These are phyloP conservation scores for Cydia amplana DNA, from an alignment of 1,140 invertebrate genomes.

Conservation along the genomic window DNA sequence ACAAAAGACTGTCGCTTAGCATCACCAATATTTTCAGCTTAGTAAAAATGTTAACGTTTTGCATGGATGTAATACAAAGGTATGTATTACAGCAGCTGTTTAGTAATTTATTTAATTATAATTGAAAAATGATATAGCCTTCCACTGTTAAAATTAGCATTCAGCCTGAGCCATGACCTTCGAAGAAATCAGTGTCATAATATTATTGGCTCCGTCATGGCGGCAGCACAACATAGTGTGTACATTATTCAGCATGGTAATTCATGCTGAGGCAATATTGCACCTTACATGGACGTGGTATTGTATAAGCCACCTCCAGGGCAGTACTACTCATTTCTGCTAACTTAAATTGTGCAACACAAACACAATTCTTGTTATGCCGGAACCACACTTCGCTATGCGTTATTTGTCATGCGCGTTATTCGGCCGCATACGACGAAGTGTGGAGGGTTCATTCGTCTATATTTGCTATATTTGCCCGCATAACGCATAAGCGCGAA, in stretches of 20 bases:
- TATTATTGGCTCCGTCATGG: conserved; percentile 17
- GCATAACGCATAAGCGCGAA: too few relatives aligned
- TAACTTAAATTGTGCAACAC: too few relatives aligned
- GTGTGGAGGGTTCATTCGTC: too few relatives aligned
- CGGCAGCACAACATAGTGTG: not conserved
- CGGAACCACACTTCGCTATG: too few relatives aligned
- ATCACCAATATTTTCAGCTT: not conserved
- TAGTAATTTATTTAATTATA: too few relatives aligned
- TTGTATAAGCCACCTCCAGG: not conserved
- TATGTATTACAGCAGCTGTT: not conserved
- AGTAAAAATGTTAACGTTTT: not conserved
- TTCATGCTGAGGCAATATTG: not conserved
- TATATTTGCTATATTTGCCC: too few relatives aligned
- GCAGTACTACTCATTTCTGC: not conserved
- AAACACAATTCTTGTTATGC: too few relatives aligned
- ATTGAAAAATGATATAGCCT: too few relatives aligned
- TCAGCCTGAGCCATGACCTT: not conserved
- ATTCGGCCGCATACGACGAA: too few relatives aligned
- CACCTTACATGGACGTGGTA: not conserved
- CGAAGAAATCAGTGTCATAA: conserved; percentile 15
- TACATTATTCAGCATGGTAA: not conserved
- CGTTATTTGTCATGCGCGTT: too few relatives aligned
- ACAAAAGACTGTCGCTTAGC: conserved; percentile 7
- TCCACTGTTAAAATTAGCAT: not conserved
- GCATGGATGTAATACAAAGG: not conserved